These are phyloP conservation scores for Platyrinchus mystaceus DNA, from an alignment of 2,797 vertebrate genomes.

Conservation along the genomic window DNA sequence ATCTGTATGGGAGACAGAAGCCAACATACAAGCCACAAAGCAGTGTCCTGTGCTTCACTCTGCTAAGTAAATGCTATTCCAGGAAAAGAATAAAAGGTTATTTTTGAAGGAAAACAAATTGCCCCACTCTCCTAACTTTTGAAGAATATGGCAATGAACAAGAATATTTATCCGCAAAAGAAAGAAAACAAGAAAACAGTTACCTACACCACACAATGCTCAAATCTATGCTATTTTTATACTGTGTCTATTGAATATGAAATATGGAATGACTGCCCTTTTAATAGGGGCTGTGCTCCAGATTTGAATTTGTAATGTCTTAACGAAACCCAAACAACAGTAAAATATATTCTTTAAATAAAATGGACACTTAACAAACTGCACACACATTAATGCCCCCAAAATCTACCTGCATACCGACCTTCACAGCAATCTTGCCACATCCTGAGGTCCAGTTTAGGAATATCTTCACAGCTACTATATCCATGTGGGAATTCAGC, in stretches of 20 bases:
- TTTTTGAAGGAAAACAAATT: background rate
- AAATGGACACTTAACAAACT: background rate
- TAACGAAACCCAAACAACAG: background rate
- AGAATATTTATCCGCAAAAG: background rate
- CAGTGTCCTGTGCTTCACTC: background rate
- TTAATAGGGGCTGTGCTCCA: background rate
- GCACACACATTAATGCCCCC: background rate
- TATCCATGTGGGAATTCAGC: slow-evolving; percentile 91
- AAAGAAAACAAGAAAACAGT: background rate
- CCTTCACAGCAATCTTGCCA: slow-evolving; percentile 99
- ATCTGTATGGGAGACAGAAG: background rate
- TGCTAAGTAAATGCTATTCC: background rate
- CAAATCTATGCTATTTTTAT: background rate
- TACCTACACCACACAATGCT: background rate
- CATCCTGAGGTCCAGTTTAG: slow-evolving; percentile 92
- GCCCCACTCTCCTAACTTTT: background rate
- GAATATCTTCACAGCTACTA: slow-evolving; percentile 86
- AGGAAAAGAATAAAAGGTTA: background rate
- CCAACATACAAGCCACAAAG: background rate
- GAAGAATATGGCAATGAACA: background rate
- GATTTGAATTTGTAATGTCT: background rate
- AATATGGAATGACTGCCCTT: background rate
- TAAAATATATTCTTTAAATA: background rate
- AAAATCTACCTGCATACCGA: slow-evolving; percentile 45
- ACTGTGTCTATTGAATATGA: background rate